A percentile compares a stretch with the other conserved stretches of the same genome.
phyloP scores from a whole-genome alignment of 2,797 vertebrate genomes.

The Cichlasoma orientale region DNA sequence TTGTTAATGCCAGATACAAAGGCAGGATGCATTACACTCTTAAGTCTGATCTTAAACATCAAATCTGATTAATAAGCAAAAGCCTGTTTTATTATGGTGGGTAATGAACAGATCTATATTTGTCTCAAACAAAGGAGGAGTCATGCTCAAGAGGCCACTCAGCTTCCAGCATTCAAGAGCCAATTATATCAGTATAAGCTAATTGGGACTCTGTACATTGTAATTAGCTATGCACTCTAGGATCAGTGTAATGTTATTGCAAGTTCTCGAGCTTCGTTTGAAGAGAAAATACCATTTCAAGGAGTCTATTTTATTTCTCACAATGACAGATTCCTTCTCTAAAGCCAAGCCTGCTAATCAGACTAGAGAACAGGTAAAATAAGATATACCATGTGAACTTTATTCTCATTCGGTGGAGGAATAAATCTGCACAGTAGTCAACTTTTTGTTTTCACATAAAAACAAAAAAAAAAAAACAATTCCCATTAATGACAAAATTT shows the following conservation, averaged over 20 bases:
- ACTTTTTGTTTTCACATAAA: not conserved
- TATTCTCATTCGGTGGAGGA: not conserved
- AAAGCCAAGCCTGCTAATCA: not conserved
- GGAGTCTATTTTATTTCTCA: not conserved
- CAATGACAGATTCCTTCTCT: not conserved
- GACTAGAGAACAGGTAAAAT: not conserved
- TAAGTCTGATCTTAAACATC: constrained; percentile 15
- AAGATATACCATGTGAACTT: not conserved
- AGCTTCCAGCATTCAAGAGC: constrained; percentile 34
- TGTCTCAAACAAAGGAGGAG: constrained; percentile 38
- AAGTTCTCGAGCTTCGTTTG: constrained; percentile 26
- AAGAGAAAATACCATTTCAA: constrained; percentile 15
- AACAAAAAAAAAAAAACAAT: not conserved
- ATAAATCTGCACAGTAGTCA: not conserved
- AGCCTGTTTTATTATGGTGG: constrained; percentile 14
- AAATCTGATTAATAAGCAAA: constrained; percentile 38
- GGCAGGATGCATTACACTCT: not conserved
- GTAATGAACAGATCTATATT: constrained; percentile 49
- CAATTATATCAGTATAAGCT: constrained; percentile 47
- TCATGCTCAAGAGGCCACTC: constrained; percentile 43
- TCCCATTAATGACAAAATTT: not conserved
- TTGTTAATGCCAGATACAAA: constrained; percentile 15
- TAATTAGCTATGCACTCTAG: constrained; percentile 42
- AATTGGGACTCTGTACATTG: constrained; percentile 43
- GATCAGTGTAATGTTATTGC: constrained; percentile 34